Conservation (phyloP, 2,888 invertebrate genomes). For the Rutpela maculata region DNA sequence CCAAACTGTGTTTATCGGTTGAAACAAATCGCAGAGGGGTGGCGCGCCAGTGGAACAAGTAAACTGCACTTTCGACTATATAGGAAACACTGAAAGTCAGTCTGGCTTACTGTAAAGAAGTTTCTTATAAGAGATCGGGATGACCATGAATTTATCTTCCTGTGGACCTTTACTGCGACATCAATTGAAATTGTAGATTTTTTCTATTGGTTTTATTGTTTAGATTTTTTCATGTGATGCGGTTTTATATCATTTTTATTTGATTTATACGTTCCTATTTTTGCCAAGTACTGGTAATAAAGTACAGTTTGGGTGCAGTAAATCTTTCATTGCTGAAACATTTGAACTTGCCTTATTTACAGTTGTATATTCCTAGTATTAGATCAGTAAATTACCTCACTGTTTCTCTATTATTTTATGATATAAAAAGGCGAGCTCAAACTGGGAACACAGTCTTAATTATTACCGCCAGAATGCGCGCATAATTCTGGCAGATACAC, state of each 20-base stretch:
- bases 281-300: slow-evolving; percentile 40
- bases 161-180: slow-evolving; percentile 45
- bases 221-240: slow-evolving; percentile 38
- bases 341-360: slow-evolving; percentile 6
- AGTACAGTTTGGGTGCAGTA: slow-evolving; percentile 31
- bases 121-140: slow-evolving; percentile 61
- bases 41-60: slow-evolving; percentile 61
- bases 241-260: slow-evolving; percentile 48
- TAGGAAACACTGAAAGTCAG: slow-evolving; percentile 55
- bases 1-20: slow-evolving; percentile 70
- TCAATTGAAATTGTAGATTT: slow-evolving; percentile 54
- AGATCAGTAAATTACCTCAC: background rate
- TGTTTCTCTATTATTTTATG: background rate
- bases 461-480: no score
- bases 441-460: no score
- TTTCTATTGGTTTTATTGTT: slow-evolving; percentile 46
- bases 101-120: slow-evolving; percentile 57
- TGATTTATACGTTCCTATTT: slow-evolving; percentile 41
- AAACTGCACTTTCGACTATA: slow-evolving; percentile 44
- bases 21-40: slow-evolving; percentile 71
- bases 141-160: slow-evolving; percentile 64
- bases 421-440: background rate
- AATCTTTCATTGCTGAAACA: slow-evolving; percentile 38
- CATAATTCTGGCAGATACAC: no score
- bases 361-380: background rate